A percentile compares a stretch with the other conserved stretches of the same genome.
Evolutionary conservation across 2,888 invertebrate genomes (phyloP).

Genomic region (Sialis lutaria): DNA sequence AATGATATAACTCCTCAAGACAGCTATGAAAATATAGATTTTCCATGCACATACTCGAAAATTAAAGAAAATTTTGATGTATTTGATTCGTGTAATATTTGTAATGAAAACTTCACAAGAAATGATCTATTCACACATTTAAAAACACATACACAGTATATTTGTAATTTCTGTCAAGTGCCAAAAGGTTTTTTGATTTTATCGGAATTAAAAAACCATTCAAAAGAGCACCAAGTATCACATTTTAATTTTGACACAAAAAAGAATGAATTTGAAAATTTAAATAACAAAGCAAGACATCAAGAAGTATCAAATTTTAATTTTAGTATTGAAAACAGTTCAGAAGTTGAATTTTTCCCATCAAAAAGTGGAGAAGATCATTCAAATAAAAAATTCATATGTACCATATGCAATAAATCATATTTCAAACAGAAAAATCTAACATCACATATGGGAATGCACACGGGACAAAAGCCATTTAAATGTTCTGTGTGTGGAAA

Average conservation of each 20-base stretch:
- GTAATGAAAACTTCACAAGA: not conserved
- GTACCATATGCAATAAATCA: conserved; percentile 15
- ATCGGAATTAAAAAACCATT: not conserved
- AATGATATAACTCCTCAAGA: not conserved
- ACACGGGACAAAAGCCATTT: conserved; percentile 15
- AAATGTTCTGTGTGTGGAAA: conserved; percentile 15
- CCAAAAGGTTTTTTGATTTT: not conserved
- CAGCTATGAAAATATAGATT: not conserved
- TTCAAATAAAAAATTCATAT: conserved; percentile 8
- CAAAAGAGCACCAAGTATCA: conserved; percentile 6
- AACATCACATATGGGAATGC: conserved; percentile 16
- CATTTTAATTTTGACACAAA: conserved; percentile 9
- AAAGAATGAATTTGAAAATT: conserved; percentile 7
- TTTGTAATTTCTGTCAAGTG: too few species aligned
- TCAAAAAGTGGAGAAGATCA: not conserved
- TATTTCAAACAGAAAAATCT: conserved; percentile 17
- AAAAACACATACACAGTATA: too few species aligned
- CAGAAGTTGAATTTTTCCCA: conserved; percentile 2
- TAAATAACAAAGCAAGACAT: too few species aligned
- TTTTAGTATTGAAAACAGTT: not conserved
- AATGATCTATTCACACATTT: too few species aligned
- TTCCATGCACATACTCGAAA: too few species aligned
- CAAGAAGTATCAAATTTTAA: too few species aligned
- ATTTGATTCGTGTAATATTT: not conserved
- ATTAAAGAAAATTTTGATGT: not conserved